Percentiles rank a stretch among this genome's conserved stretches.
Conservation (phyloP, 2,113 vertebrate species). For the Anser brachyrhynchus region DNA sequence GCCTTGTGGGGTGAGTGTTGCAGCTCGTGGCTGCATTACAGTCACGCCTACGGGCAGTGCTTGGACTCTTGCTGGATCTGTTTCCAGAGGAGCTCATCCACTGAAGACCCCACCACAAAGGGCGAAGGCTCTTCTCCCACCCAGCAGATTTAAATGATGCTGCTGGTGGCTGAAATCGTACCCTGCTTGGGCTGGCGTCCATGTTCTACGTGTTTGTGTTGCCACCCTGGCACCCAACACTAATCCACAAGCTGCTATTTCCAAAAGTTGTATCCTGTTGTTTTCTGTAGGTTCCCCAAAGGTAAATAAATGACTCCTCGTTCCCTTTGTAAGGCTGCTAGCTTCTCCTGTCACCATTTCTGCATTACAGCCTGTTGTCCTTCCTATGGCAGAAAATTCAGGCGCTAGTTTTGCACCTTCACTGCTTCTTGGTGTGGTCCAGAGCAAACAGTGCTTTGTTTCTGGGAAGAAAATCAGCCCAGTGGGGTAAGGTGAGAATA, state of each 20-base stretch:
- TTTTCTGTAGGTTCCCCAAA: not conserved
- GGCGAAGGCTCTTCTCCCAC: not conserved
- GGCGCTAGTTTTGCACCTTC: not conserved
- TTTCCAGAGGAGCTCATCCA: not conserved
- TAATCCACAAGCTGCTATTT: not conserved
- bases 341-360: not conserved
- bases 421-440: not conserved
- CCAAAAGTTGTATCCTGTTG: not conserved
- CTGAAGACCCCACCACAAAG: not conserved
- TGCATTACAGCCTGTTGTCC: not conserved
- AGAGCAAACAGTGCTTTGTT: not conserved
- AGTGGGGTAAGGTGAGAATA: slow-evolving; percentile 17
- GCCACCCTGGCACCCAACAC: not conserved
- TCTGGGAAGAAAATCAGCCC: slow-evolving; percentile 32
- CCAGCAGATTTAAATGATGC: not conserved
- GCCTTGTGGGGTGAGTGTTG: not conserved
- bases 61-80: not conserved
- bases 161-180: not conserved
- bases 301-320: not conserved
- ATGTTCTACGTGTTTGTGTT: not conserved
- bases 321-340: not conserved
- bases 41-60: not conserved
- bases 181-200: not conserved
- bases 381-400: not conserved
- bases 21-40: not conserved